A percentile compares a stretch with the other conserved stretches of the same genome.
These are phyloP conservation scores for Leptoclinus maculatus DNA, from an alignment of 2,797 vertebrate species.

Conservation along the genomic window DNA sequence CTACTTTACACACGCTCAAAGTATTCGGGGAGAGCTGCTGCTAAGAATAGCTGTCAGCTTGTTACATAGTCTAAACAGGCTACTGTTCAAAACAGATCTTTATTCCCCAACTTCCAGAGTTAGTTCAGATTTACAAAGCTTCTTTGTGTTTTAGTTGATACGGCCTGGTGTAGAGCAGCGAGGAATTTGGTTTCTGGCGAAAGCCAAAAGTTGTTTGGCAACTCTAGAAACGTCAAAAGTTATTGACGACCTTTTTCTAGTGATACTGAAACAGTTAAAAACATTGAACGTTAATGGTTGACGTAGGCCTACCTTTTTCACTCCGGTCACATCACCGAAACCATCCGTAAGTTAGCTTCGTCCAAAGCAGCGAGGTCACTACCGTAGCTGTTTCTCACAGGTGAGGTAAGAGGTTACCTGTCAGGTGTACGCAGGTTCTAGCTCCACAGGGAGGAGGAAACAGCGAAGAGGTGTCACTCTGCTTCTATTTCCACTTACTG, in stretches of 20 bases:
- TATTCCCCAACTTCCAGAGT: neutral
- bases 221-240: neutral
- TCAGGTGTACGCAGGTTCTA: constrained; percentile 49
- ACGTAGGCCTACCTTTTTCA: constrained; percentile 36
- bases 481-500: neutral
- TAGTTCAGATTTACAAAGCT: neutral
- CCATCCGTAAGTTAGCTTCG: neutral
- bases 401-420: constrained; percentile 8
- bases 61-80: neutral
- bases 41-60: neutral
- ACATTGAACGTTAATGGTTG: fast-evolving
- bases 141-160: neutral
- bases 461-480: constrained; percentile 33
- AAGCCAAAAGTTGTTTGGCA: constrained; percentile 22
- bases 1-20: neutral
- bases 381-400: neutral
- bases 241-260: neutral
- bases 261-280: neutral
- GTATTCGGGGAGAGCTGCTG: neutral
- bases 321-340: constrained; percentile 2
- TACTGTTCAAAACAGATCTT: neutral
- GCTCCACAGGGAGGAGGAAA: neutral
- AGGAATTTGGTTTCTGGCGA: constrained; percentile 17
- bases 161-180: neutral
- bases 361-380: fast-evolving